phyloP scores from a whole-genome alignment of 2,797 vertebrate genomes.

The Leucoraja ocellata region DNA sequence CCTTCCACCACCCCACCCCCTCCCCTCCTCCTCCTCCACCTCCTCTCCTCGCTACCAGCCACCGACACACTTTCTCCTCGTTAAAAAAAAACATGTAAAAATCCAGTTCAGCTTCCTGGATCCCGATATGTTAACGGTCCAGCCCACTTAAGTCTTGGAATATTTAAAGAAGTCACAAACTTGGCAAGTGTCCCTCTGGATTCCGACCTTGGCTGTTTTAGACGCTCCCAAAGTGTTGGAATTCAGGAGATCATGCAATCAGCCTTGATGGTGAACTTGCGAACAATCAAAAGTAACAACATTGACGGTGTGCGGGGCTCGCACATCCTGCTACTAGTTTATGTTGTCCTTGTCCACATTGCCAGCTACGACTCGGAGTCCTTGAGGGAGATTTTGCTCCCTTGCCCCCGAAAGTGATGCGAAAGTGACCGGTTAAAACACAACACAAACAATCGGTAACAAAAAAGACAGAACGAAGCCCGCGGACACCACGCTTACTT shows the following conservation, averaged over 20 bases:
- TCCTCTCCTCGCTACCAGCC: neutral
- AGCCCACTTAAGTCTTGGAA: slow-evolving; percentile 11
- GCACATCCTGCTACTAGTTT: slow-evolving; percentile 7
- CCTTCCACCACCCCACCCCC: neutral
- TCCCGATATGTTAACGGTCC: slow-evolving; percentile 28
- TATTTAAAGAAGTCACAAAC: neutral
- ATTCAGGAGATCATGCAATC: neutral
- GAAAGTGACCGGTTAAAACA: neutral
- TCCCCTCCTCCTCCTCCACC: neutral
- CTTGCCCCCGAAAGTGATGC: neutral
- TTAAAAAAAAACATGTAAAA: neutral
- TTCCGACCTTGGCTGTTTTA: slow-evolving; percentile 16
- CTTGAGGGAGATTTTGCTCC: neutral
- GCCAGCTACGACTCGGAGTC: neutral
- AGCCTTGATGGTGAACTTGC: slow-evolving; percentile 19
- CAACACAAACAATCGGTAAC: neutral
- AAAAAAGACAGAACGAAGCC: neutral
- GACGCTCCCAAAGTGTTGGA: neutral
- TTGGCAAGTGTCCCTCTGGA: slow-evolving; percentile 5
- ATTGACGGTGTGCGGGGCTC: neutral
- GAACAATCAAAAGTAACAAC: slow-evolving; percentile 8
- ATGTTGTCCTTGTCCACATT: neutral
- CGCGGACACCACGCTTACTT: neutral
- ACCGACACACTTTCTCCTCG: neutral
- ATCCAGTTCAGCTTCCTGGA: neutral